A percentile compares a stretch with the other conserved stretches of the same genome.
Evolutionary conservation across 1,140 invertebrate genomes (phyloP).

Genomic region (Macrotrachela quadricornifera): DNA sequence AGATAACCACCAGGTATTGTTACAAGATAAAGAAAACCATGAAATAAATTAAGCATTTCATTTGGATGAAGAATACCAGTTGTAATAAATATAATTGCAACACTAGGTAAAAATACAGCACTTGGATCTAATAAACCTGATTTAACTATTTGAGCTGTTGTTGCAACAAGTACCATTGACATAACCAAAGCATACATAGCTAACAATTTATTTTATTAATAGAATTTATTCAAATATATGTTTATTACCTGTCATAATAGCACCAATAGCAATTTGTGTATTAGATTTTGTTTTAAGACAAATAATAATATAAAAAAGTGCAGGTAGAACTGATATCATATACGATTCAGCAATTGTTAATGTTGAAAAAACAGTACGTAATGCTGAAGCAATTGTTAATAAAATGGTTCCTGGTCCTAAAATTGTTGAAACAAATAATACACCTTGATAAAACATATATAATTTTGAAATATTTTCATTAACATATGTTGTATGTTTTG

Average conservation of each 20-base stretch:
- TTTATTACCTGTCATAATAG: slow-evolving; percentile 13
- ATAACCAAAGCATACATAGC: slow-evolving; percentile 25
- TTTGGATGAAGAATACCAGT: slow-evolving; percentile 20
- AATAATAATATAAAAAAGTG: slow-evolving; percentile 31
- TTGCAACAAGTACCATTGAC: slow-evolving; percentile 23
- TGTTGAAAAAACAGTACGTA: slow-evolving; percentile 35
- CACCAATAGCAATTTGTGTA: slow-evolving; percentile 27
- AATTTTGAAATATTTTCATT: slow-evolving; percentile 40
- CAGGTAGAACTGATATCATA: slow-evolving; percentile 29
- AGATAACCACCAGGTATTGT: slow-evolving; percentile 24
- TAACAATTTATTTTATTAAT: no score
- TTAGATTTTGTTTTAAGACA: slow-evolving; percentile 32
- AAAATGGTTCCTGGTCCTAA: slow-evolving; percentile 43
- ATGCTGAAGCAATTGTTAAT: slow-evolving; percentile 39
- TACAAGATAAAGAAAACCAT: slow-evolving; percentile 21
- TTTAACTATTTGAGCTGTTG: slow-evolving; percentile 14
- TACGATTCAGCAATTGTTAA: slow-evolving; percentile 32
- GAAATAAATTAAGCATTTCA: slow-evolving; percentile 18
- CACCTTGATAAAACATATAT: slow-evolving; percentile 34
- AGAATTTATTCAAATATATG: slow-evolving; percentile 12
- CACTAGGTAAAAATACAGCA: slow-evolving; percentile 17
- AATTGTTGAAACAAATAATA: slow-evolving; percentile 36
- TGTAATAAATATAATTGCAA: slow-evolving; percentile 19
- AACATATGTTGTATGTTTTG: slow-evolving; percentile 32
- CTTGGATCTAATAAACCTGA: slow-evolving; percentile 15